These are phyloP conservation scores for Dicyrtoma fusca DNA, from an alignment of 2,888 invertebrate genomes.

Conservation along the genomic window DNA sequence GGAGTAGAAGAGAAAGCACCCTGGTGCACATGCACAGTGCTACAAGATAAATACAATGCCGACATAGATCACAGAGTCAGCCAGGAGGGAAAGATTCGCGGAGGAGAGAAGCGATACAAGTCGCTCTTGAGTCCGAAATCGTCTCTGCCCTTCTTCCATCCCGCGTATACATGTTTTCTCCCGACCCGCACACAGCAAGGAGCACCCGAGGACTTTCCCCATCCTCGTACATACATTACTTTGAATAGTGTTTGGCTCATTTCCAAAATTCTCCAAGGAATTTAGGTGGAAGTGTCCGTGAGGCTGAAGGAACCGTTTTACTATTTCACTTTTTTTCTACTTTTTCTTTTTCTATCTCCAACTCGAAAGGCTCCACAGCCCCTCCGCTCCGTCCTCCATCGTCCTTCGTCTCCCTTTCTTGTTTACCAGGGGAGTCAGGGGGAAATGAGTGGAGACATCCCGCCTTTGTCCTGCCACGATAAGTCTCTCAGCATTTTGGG, in stretches of 20 bases:
- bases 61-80: conserved; percentile 25
- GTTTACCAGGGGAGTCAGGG: neutral
- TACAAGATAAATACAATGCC: conserved; percentile 7
- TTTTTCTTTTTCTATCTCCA: neutral
- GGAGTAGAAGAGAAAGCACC: conserved; percentile 16
- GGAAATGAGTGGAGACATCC: conserved; percentile 3
- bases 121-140: neutral
- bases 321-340: conserved; percentile 16
- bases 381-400: neutral
- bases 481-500: too few relatives aligned
- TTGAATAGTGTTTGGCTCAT: conserved; percentile 35
- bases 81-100: conserved; percentile 12
- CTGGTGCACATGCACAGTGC: conserved; percentile 28
- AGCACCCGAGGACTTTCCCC: neutral
- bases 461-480: too few relatives aligned
- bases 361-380: neutral
- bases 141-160: too few relatives aligned
- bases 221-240: neutral
- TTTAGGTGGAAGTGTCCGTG: conserved; percentile 35
- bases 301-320: conserved; percentile 30
- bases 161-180: too few relatives aligned
- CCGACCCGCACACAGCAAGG: too few relatives aligned
- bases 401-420: conserved; percentile 12
- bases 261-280: conserved; percentile 33
- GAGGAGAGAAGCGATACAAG: conserved; percentile 8